Conservation (phyloP, 2,797 vertebrate species). For the Myotis daubentonii region DNA sequence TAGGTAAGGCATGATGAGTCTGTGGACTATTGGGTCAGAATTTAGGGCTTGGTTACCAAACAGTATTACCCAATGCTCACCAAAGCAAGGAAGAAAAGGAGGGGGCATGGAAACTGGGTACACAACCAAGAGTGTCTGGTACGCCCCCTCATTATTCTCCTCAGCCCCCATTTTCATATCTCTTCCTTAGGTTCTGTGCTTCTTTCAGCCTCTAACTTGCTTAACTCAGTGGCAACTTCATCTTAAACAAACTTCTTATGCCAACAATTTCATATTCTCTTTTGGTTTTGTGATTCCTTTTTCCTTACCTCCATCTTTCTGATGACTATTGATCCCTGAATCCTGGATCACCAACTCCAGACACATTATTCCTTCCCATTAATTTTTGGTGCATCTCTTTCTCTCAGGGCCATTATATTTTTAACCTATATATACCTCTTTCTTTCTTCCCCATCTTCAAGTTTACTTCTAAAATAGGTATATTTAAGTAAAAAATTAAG, state of each 20-base stretch:
- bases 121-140: background rate
- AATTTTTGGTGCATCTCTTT: slow-evolving; percentile 13
- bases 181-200: background rate
- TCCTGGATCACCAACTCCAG: background rate
- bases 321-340: background rate
- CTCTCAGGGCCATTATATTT: background rate
- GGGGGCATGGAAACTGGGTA: background rate
- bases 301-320: slow-evolving; percentile 31
- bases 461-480: slow-evolving; percentile 41
- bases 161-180: background rate
- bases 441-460: background rate
- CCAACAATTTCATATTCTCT: background rate
- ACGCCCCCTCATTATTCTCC: background rate
- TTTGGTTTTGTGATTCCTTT: background rate
- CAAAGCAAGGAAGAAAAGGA: background rate
- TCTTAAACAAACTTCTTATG: background rate
- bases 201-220: background rate
- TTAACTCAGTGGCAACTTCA: background rate
- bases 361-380: background rate
- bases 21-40: background rate
- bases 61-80: background rate
- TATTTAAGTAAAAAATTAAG: slow-evolving; percentile 41
- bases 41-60: background rate
- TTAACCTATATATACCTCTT: background rate
- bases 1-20: background rate